Percentiles rank a stretch among this genome's conserved stretches.
These are phyloP conservation scores for Choreutis nemorana DNA, from an alignment of 2,888 invertebrate genomes.

Conservation along the genomic window DNA sequence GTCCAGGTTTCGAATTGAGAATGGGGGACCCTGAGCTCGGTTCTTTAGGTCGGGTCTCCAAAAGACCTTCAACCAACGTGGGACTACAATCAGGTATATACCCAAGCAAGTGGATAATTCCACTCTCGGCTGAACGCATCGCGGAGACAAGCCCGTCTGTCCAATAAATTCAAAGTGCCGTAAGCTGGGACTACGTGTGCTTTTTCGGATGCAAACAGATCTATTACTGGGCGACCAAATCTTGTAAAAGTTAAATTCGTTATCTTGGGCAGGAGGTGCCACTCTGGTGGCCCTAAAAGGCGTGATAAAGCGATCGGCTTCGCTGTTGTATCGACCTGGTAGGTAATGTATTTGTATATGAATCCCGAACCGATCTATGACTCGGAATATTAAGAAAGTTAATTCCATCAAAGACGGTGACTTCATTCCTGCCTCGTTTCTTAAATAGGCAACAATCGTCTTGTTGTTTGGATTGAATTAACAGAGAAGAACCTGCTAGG, in stretches of 20 bases:
- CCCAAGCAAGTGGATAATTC: slow-evolving; percentile 7
- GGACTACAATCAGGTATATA: slow-evolving; percentile 7
- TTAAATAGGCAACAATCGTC: slow-evolving; percentile 7
- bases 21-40: slow-evolving; percentile 7
- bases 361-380: slow-evolving; percentile 2
- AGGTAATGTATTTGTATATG: slow-evolving; percentile 2
- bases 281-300: slow-evolving; percentile 3
- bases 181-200: slow-evolving; percentile 5
- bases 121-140: slow-evolving; percentile 6
- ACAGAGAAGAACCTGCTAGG: slow-evolving; percentile 2
- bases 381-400: not conserved
- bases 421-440: slow-evolving; percentile 7
- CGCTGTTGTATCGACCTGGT: slow-evolving; percentile 6
- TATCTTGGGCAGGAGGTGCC: slow-evolving; percentile 7
- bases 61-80: slow-evolving; percentile 13
- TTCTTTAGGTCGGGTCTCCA: slow-evolving; percentile 15
- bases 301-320: slow-evolving; percentile 8
- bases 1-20: slow-evolving; percentile 4
- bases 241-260: slow-evolving; percentile 4
- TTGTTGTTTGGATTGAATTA: slow-evolving; percentile 10
- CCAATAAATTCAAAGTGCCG: slow-evolving; percentile 1
- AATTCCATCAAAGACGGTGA: slow-evolving; percentile 3
- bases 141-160: slow-evolving; percentile 1
- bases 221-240: slow-evolving; percentile 6
- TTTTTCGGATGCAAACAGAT: slow-evolving; percentile 6